phyloP scores from a whole-genome alignment of 2,113 vertebrate species.

The Pelodiscus sinensis region DNA sequence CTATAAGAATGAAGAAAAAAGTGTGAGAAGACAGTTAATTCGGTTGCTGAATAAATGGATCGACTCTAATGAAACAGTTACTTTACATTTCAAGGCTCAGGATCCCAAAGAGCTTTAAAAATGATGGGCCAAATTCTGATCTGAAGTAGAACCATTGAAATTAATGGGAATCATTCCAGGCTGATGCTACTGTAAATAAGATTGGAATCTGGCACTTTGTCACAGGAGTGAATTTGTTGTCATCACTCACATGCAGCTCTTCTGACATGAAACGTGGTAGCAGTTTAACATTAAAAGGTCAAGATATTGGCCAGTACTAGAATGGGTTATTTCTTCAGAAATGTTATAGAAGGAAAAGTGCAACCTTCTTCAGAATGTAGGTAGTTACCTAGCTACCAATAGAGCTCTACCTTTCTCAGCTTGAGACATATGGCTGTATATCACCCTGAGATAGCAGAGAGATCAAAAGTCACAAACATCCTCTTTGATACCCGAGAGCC shows the following conservation, averaged over 20 bases:
- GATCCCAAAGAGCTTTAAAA: slow-evolving; percentile 22
- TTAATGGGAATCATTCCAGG: not conserved
- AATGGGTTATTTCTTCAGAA: not conserved
- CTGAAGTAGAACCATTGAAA: not conserved
- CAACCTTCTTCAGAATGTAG: accelerated
- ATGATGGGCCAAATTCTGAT: not conserved
- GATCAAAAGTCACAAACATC: not conserved
- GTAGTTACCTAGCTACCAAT: not conserved
- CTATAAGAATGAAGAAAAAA: not conserved
- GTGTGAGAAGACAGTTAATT: not conserved
- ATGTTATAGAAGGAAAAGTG: slow-evolving; percentile 1
- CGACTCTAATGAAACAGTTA: not conserved
- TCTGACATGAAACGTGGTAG: slow-evolving; percentile 55
- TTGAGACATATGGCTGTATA: not conserved
- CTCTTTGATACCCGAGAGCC: not conserved
- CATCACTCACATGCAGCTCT: slow-evolving; percentile 43
- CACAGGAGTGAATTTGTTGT: slow-evolving; percentile 22
- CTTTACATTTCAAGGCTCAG: not conserved
- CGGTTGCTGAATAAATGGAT: not conserved
- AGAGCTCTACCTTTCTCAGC: not conserved
- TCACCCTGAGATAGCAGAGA: accelerated
- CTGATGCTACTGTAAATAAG: slow-evolving; percentile 28
- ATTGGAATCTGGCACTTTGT: slow-evolving; percentile 41
- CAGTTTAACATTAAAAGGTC: slow-evolving; percentile 28
- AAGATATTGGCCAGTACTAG: not conserved